Percentiles rank a stretch among this genome's conserved stretches.
Evolutionary conservation across 2,113 vertebrate genomes (phyloP).

Genomic region (Seriola rivoliana): DNA sequence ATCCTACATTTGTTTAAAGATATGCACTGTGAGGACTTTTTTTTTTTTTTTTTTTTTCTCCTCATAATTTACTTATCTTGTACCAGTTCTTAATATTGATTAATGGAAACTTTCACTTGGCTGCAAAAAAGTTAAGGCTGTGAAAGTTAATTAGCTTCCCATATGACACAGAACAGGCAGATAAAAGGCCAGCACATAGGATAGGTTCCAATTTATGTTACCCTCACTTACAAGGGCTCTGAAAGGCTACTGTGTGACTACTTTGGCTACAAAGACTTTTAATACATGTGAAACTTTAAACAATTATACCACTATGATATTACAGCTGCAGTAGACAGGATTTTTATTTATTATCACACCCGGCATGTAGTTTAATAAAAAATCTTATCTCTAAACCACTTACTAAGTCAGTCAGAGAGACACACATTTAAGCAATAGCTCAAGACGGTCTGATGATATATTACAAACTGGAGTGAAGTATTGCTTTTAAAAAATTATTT

Average conservation of each 20-base stretch:
- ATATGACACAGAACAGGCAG: conserved; percentile 40
- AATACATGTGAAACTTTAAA: conserved; percentile 32
- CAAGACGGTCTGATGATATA: too few relatives aligned
- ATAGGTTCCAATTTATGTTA: conserved; percentile 61
- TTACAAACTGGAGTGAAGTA: too few relatives aligned
- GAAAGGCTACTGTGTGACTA: conserved; percentile 17
- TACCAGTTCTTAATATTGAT: conserved; percentile 21
- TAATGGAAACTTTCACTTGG: conserved; percentile 38
- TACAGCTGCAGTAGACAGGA: conserved; percentile 26
- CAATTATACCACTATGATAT: conserved; percentile 23
- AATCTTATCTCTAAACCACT: not conserved
- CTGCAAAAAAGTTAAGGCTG: conserved; percentile 39
- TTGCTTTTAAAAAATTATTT: too few relatives aligned
- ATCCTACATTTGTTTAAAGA: conserved; percentile 15
- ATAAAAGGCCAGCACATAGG: conserved; percentile 50
- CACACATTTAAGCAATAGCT: too few relatives aligned
- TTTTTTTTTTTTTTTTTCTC: conserved; percentile 28
- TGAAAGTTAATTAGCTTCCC: conserved; percentile 74
- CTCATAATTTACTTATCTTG: conserved; percentile 26
- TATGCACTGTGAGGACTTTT: conserved; percentile 10
- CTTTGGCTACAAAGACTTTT: conserved; percentile 46
- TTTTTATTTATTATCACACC: not conserved
- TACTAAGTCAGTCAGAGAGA: not conserved
- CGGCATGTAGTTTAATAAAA: not conserved
- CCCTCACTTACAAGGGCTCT: conserved; percentile 30